Percentiles rank a stretch among this genome's conserved stretches.
Evolutionary conservation across 2,888 invertebrate species (phyloP).

Genomic region (Orthosia incerta): DNA sequence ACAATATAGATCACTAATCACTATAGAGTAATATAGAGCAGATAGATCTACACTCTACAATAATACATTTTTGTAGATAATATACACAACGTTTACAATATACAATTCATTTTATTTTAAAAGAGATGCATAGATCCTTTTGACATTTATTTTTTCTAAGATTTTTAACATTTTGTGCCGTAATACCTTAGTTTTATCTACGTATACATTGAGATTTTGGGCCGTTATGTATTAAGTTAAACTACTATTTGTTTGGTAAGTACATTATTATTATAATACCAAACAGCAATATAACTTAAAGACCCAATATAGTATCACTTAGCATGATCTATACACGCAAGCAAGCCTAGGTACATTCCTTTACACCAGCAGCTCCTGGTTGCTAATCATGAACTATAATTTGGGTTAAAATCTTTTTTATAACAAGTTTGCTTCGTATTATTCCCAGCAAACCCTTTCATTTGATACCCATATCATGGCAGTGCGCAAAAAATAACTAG

Average conservation of each 20-base stretch:
- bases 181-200: slow-evolving; percentile 20
- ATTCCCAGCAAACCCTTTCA: no score
- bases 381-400: not conserved
- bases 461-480: no score
- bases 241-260: not conserved
- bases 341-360: not conserved
- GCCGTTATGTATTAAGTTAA: not conserved
- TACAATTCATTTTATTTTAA: slow-evolving; percentile 1
- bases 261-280: not conserved
- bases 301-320: not conserved
- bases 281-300: not conserved
- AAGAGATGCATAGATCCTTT: not conserved
- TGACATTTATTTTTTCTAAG: slow-evolving; percentile 29
- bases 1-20: slow-evolving; percentile 15
- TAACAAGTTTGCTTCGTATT: no score
- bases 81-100: slow-evolving; percentile 19
- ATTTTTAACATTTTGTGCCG: slow-evolving; percentile 20
- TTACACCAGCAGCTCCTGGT: not conserved
- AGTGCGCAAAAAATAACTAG: no score
- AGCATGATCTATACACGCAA: not conserved
- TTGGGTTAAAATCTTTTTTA: not conserved
- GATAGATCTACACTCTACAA: slow-evolving; percentile 45
- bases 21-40: slow-evolving; percentile 19
- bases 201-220: slow-evolving; percentile 39
- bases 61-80: slow-evolving; percentile 24